Percentiles rank a stretch among this genome's conserved stretches.
Evolutionary conservation across 1,140 invertebrate species (phyloP).

Genomic region (Drosophila truncata): DNA sequence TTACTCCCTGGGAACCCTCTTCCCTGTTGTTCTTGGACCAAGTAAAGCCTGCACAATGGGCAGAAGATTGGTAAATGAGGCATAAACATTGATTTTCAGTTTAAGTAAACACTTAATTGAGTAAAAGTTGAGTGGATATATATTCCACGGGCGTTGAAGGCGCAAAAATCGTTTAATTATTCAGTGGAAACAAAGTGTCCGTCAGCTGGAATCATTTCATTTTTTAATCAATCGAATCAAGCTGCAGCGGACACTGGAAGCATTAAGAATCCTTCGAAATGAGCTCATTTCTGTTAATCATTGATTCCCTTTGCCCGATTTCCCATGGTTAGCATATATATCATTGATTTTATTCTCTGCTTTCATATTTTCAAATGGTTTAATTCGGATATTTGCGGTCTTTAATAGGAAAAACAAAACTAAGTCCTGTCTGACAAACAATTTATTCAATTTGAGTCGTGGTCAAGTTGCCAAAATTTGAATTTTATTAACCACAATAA

Average conservation of each 20-base stretch:
- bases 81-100: constrained; percentile 76
- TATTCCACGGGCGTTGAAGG: constrained; percentile 17
- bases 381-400: constrained; percentile 1
- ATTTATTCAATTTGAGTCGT: constrained; percentile 3
- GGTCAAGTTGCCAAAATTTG: neutral
- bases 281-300: constrained; percentile 6
- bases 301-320: constrained; percentile 6
- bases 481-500: constrained; percentile 16
- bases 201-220: constrained; percentile 41
- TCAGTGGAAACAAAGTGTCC: constrained; percentile 49
- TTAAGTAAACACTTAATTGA: constrained; percentile 77
- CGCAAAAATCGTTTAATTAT: constrained; percentile 53
- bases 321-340: neutral
- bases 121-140: constrained; percentile 57
- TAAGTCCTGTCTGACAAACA: neutral
- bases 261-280: constrained; percentile 12
- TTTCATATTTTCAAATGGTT: neutral
- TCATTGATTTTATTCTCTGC: neutral
- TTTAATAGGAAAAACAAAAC: neutral
- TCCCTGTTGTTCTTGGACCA: constrained; percentile 29
- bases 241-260: constrained; percentile 1
- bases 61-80: constrained; percentile 67
- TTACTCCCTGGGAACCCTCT: constrained; percentile 1
- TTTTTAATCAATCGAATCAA: constrained; percentile 50
- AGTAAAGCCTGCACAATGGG: constrained; percentile 48